Conservation (phyloP, 1,140 invertebrate species). For the Stenopsyche tienmushanensis region DNA sequence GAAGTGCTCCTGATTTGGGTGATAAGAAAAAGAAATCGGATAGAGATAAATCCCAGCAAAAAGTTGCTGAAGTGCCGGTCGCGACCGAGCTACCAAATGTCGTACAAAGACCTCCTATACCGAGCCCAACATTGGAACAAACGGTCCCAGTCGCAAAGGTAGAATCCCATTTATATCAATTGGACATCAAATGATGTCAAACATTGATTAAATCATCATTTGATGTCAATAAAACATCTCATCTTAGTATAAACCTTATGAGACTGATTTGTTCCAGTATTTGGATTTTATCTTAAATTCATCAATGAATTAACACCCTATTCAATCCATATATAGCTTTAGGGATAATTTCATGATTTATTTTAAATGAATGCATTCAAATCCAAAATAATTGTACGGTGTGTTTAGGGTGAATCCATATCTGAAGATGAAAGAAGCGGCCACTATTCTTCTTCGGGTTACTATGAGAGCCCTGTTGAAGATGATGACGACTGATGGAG, state of each 20-base stretch:
- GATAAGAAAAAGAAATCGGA: constrained; percentile 45
- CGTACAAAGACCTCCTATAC: constrained; percentile 26
- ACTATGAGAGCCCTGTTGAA: constrained; percentile 75
- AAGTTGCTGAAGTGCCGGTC: constrained; percentile 42
- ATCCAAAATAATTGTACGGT: too few relatives aligned
- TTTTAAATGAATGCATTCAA: too few relatives aligned
- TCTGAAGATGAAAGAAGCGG: constrained; percentile 69
- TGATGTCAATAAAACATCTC: too few relatives aligned
- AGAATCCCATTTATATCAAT: too few relatives aligned
- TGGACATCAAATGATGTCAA: too few relatives aligned
- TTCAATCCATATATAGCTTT: too few relatives aligned
- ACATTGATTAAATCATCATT: too few relatives aligned
- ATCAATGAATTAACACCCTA: too few relatives aligned
- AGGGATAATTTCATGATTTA: too few relatives aligned
- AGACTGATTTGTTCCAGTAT: too few relatives aligned
- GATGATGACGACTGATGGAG: constrained; percentile 59
- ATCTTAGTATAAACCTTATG: too few relatives aligned
- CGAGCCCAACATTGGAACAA: constrained; percentile 43
- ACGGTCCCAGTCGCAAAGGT: constrained; percentile 38
- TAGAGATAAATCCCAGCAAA: constrained; percentile 40
- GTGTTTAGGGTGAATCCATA: constrained; percentile 55
- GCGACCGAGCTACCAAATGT: constrained; percentile 18
- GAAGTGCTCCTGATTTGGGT: constrained; percentile 56
- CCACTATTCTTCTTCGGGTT: constrained; percentile 74
- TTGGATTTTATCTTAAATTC: too few relatives aligned